phyloP scores from a whole-genome alignment of 2,888 invertebrate species.

The Mesodorylaimus sp. region DNA sequence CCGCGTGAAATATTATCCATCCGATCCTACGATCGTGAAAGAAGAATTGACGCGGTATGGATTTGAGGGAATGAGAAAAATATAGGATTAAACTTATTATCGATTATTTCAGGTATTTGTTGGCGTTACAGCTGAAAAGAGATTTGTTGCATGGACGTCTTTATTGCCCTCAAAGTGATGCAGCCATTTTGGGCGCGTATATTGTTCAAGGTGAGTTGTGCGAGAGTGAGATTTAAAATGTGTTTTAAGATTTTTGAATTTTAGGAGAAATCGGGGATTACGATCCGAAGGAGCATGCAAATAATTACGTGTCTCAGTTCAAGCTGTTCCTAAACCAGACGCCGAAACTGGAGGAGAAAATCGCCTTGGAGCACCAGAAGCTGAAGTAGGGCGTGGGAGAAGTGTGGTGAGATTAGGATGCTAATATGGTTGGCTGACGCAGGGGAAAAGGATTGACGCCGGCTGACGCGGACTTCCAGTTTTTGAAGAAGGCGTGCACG shows the following conservation, averaged over 20 bases:
- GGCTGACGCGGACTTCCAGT: conserved; percentile 67
- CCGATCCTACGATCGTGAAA: conserved; percentile 72
- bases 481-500: conserved; percentile 70
- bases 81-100: no score
- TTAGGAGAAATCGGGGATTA: conserved; percentile 85
- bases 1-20: conserved; percentile 91
- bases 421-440: conserved; percentile 16
- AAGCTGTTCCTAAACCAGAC: conserved; percentile 79
- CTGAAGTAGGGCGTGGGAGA: conserved; percentile 47
- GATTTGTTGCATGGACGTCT: conserved; percentile 84
- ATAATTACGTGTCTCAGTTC: conserved; percentile 67
- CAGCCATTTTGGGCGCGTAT: conserved; percentile 69
- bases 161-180: conserved; percentile 57
- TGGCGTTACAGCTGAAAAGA: conserved; percentile 75
- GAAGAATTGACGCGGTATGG: conserved; percentile 65
- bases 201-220: conserved; percentile 64
- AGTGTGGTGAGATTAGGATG: no score
- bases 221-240: conserved; percentile 1
- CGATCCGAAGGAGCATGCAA: conserved; percentile 61
- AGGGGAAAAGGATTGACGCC: conserved; percentile 67
- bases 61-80: no score
- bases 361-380: conserved; percentile 72
- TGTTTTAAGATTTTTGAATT: conserved; percentile 16
- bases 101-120: conserved; percentile 54
- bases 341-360: conserved; percentile 70